These are phyloP conservation scores for Drosophila willistoni DNA, from an alignment of 1,140 invertebrate genomes.

Conservation along the genomic window DNA sequence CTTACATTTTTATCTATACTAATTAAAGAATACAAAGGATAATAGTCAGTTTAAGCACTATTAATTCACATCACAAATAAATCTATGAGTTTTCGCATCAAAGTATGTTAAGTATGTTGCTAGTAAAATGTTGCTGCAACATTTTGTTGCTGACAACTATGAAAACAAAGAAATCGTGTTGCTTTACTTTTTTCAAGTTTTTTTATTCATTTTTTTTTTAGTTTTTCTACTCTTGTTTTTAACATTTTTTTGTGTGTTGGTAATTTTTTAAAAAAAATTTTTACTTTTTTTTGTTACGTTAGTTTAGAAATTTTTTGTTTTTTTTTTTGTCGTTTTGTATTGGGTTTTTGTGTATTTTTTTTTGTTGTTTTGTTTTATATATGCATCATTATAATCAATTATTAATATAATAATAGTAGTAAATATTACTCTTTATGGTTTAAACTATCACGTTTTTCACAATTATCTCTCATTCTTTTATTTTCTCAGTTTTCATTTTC, in stretches of 20 bases:
- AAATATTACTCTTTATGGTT: constrained; percentile 81
- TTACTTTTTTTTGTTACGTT: constrained; percentile 75
- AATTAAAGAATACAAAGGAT: too few species aligned
- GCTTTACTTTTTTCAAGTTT: constrained; percentile 62
- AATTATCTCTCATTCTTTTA: constrained; percentile 65
- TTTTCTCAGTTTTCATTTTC: constrained; percentile 54
- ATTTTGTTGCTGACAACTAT: too few species aligned
- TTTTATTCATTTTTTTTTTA: constrained; percentile 81
- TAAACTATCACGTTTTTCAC: constrained; percentile 81
- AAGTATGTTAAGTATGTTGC: too few species aligned
- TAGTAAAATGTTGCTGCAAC: too few species aligned
- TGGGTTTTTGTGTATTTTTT: constrained; percentile 22
- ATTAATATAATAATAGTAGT: constrained; percentile 81
- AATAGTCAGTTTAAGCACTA: too few species aligned
- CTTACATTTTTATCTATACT: too few species aligned
- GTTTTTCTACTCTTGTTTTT: constrained; percentile 81
- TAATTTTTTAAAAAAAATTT: constrained; percentile 72
- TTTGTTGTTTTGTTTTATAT: constrained; percentile 44
- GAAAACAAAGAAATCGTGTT: too few species aligned
- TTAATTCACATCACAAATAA: too few species aligned
- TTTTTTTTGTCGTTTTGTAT: constrained; percentile 44
- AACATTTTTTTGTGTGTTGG: constrained; percentile 76
- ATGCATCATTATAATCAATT: constrained; percentile 74
- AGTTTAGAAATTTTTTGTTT: constrained; percentile 68
- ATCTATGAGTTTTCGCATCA: too few species aligned